phyloP scores from a whole-genome alignment of 30 jellyfish, hydroid and myxozoan genomes.

The Cassiopea andromeda region DNA sequence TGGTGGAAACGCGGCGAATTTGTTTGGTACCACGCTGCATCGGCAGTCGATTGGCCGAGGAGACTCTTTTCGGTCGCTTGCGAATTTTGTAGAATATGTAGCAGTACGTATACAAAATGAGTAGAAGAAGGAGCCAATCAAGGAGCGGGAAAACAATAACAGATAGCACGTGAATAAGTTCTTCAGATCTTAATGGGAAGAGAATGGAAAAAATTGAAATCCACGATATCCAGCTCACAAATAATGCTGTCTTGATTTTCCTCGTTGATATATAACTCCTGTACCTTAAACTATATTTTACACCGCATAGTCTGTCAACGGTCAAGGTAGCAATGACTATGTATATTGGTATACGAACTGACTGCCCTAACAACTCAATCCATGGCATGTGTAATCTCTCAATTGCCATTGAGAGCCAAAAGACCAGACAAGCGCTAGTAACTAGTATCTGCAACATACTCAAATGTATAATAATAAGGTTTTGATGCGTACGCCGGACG shows the following conservation, averaged over 20 bases:
- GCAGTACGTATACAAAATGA: slow-evolving; percentile 2
- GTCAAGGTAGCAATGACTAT: not conserved
- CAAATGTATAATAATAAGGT: not conserved
- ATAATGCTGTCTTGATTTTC: not conserved
- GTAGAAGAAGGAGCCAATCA: not conserved
- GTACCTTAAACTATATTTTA: not conserved
- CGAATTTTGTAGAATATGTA: not conserved
- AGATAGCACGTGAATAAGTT: not conserved
- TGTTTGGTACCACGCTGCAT: not conserved
- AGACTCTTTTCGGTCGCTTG: not conserved
- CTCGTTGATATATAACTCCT: not conserved
- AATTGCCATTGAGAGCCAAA: not conserved
- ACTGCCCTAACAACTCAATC: not conserved
- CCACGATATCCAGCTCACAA: slow-evolving; percentile 3
- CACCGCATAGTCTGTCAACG: not conserved
- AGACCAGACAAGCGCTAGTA: not conserved
- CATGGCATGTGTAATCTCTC: not conserved
- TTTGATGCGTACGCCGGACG: slow-evolving; percentile 9
- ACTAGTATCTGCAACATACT: not conserved
- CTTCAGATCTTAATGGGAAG: not conserved
- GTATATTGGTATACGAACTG: slow-evolving; percentile 5
- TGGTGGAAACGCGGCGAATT: not conserved
- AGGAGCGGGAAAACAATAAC: not conserved
- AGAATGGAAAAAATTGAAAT: not conserved
- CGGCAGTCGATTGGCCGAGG: not conserved